A percentile compares a stretch with the other conserved stretches of the same genome.
Evolutionary conservation across 2,888 invertebrate species (phyloP).

Genomic region (Belgica antarctica): DNA sequence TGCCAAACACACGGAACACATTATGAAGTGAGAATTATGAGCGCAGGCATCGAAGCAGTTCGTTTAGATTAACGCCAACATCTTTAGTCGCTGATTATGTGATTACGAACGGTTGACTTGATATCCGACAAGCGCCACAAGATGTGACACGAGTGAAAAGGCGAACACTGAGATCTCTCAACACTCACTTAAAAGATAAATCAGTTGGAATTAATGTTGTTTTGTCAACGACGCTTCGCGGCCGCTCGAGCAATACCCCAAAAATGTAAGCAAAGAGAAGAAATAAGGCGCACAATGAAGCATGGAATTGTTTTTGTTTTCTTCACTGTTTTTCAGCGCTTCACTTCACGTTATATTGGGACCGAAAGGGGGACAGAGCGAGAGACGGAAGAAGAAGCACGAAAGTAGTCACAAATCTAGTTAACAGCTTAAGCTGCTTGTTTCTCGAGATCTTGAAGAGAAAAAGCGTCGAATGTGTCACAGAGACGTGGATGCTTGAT

Average conservation of each 20-base stretch:
- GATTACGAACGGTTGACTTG: background rate
- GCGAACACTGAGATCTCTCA: background rate
- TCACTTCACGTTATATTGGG: background rate
- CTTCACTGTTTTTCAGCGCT: background rate
- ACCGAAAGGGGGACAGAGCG: background rate
- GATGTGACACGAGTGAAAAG: background rate
- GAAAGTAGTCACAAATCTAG: background rate
- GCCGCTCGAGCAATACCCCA: background rate
- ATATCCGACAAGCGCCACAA: background rate
- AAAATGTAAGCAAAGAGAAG: background rate
- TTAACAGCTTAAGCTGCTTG: constrained; percentile 15
- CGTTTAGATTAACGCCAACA: too few relatives aligned
- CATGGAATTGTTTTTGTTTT: background rate
- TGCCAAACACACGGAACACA: too few relatives aligned
- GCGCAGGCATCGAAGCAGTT: background rate
- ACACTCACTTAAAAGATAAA: background rate
- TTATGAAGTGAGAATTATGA: too few relatives aligned
- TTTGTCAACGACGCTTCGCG: background rate
- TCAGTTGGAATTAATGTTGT: constrained; percentile 20
- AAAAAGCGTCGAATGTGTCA: background rate
- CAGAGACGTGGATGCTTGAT: background rate
- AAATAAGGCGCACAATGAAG: background rate
- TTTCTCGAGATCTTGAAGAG: background rate
- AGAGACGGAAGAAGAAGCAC: background rate
- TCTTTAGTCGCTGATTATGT: too few relatives aligned